Base-by-base conservation (phyloP, 30 jellyfish, hydroid and myxozoan genomes). In the Pelagia noctiluca region DNA sequence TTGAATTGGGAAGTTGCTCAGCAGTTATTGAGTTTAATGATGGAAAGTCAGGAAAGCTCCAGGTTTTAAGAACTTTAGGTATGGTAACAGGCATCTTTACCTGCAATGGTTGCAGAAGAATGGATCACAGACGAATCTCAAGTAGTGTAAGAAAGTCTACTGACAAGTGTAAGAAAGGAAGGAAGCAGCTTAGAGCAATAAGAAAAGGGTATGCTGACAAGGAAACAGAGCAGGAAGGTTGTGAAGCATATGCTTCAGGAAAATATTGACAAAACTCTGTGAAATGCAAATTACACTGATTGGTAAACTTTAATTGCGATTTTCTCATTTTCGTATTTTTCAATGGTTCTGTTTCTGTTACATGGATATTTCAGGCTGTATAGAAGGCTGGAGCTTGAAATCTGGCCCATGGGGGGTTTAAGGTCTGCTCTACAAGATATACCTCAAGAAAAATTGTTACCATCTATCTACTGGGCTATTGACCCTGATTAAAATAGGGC, bases 11-110 rank as follows among this genome's bases (percentile, higher is more conserved):
- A 77, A 87, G 30, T 30, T 16, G 62, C 32, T 77, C 88, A n/a
- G 89, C 89, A 52, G 86, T 77, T 28, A 62, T 77, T 28, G 33
- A 35, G n/a, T 77, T 77, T 34, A 77, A 52, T 54, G 87, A 60
- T 52, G 85, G 89, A 22, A 76, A 62, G 23, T 3, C 30, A 18
- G 89, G 89, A 23, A 25, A 54, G 52, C 16, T 62, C 21, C 30
- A 29, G 21, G 85, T 77, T 77, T 77, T 21, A 54, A 76, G 66
- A 23, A 62, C 35, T 7, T 36, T 77, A 36, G 84, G 84, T 28
- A 62, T 77, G 13, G 71, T 31, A 52, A 71, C 84, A 8, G 87
- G 87, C 23, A 30, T 37, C 1, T 47, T 16, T 21, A 75, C 80
- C 48, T 21, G 19, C 33, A 24, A 75, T 34, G 87, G 87, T 42